phyloP scores from a whole-genome alignment of 2,888 invertebrate species.

The Boloria euphrosyne region DNA sequence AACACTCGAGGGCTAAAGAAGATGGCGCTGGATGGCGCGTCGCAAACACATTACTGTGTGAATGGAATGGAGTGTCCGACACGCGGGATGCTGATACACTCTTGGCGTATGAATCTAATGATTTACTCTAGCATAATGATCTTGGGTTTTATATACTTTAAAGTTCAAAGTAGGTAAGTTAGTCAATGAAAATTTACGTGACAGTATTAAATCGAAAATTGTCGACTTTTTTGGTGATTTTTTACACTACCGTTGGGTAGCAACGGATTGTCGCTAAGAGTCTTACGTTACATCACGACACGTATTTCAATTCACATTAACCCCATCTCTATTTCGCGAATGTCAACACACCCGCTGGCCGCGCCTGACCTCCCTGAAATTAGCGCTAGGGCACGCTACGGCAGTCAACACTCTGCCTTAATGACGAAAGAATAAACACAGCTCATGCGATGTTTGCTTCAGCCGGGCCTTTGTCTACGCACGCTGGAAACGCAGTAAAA shows the following conservation, averaged over 20 bases:
- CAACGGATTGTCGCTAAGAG: background rate
- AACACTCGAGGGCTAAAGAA: slow-evolving; percentile 43
- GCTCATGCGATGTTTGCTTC: slow-evolving; percentile 60
- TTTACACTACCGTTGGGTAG: background rate
- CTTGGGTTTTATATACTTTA: no score
- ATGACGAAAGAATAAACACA: slow-evolving; percentile 78
- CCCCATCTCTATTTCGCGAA: slow-evolving; percentile 48
- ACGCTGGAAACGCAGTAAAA: slow-evolving; percentile 68
- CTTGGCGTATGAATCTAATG: background rate
- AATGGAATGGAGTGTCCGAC: slow-evolving; percentile 36
- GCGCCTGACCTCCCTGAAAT: slow-evolving; percentile 64
- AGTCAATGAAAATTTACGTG: no score
- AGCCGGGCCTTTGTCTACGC: slow-evolving; percentile 71
- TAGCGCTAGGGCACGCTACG: slow-evolving; percentile 58
- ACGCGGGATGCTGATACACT: slow-evolving; percentile 11
- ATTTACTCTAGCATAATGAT: background rate
- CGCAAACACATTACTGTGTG: slow-evolving; percentile 44
- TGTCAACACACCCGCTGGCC: slow-evolving; percentile 53
- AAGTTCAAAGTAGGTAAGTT: no score
- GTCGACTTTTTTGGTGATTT: no score
- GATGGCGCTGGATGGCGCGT: slow-evolving; percentile 41
- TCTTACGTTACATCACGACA: slow-evolving; percentile 4
- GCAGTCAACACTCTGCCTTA: slow-evolving; percentile 67
- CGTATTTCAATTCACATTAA: slow-evolving; percentile 34
- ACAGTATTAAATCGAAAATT: no score